phyloP scores from a whole-genome alignment of 1,140 invertebrate genomes.

The Heliothis virescens region DNA sequence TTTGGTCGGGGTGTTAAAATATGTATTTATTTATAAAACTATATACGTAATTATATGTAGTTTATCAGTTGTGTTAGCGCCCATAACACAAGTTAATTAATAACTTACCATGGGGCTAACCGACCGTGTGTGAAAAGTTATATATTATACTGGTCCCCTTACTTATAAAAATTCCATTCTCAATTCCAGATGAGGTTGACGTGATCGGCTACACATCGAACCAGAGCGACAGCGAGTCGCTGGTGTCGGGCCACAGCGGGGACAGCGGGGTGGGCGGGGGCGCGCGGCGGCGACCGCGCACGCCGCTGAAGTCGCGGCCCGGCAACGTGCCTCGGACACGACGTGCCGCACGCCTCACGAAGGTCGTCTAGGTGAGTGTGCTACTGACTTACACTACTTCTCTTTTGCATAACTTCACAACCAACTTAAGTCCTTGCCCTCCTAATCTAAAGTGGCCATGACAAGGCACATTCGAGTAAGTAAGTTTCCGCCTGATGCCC shows the following conservation, averaged over 20 bases:
- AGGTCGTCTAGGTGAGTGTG: conserved; percentile 50
- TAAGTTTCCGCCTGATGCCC: too few relatives aligned
- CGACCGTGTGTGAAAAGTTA: too few relatives aligned
- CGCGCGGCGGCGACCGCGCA: conserved; percentile 86
- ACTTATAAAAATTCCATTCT: conserved; percentile 7
- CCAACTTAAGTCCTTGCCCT: too few relatives aligned
- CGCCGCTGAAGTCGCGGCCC: conserved; percentile 80
- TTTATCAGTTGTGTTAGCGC: too few relatives aligned
- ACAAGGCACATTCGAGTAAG: too few relatives aligned
- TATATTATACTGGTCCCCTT: not conserved
- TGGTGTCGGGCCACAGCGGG: conserved; percentile 92
- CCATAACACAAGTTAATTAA: too few relatives aligned
- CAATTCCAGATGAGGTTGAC: conserved; percentile 93
- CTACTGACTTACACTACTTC: not conserved
- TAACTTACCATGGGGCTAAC: too few relatives aligned
- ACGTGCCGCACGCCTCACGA: conserved; percentile 22
- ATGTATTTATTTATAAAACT: too few relatives aligned
- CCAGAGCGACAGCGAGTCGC: conserved; percentile 94
- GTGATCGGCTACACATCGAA: conserved; percentile 95
- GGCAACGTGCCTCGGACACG: conserved; percentile 39
- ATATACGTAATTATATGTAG: too few relatives aligned
- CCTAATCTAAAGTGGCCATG: too few relatives aligned
- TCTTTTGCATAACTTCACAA: too few relatives aligned
- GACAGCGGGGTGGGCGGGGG: conserved; percentile 92
- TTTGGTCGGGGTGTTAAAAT: too few relatives aligned